Evolutionary conservation across 2,888 invertebrate genomes (phyloP).

Genomic region (Drosophila meridiana): DNA sequence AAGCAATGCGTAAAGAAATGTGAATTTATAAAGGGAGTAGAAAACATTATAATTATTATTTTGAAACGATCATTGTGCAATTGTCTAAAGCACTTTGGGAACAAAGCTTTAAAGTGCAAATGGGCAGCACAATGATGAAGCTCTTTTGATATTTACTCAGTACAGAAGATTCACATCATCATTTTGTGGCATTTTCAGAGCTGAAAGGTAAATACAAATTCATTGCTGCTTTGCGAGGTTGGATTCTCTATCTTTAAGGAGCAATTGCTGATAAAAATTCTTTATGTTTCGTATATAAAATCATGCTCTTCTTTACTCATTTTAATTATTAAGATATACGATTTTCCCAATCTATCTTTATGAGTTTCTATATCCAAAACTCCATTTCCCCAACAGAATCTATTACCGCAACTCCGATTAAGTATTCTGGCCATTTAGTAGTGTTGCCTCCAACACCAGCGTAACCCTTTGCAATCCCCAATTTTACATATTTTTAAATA

Average conservation of each 20-base stretch:
- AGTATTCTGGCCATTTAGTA: slow-evolving; percentile 38
- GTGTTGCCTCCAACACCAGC: slow-evolving; percentile 23
- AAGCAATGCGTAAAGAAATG: background rate
- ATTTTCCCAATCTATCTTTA: background rate
- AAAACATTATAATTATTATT: slow-evolving; percentile 8
- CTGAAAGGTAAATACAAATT: background rate
- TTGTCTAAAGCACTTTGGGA: too few species aligned
- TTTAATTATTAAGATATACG: background rate
- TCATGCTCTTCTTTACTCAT: background rate
- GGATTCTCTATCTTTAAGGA: background rate
- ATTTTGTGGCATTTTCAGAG: background rate
- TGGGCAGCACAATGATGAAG: background rate
- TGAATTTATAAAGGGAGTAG: background rate
- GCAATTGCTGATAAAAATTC: background rate
- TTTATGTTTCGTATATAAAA: background rate
- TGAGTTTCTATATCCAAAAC: background rate
- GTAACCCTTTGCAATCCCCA: slow-evolving; percentile 53
- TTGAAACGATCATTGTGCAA: background rate
- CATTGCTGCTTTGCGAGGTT: background rate
- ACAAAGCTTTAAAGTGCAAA: background rate
- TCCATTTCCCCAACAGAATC: slow-evolving; percentile 6
- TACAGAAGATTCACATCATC: background rate
- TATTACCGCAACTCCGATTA: slow-evolving; percentile 35
- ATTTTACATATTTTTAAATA: slow-evolving; percentile 66
- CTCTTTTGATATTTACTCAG: background rate